These are phyloP conservation scores for Onychorhynchus coronatus DNA, from an alignment of 2,113 vertebrate species.

Conservation along the genomic window DNA sequence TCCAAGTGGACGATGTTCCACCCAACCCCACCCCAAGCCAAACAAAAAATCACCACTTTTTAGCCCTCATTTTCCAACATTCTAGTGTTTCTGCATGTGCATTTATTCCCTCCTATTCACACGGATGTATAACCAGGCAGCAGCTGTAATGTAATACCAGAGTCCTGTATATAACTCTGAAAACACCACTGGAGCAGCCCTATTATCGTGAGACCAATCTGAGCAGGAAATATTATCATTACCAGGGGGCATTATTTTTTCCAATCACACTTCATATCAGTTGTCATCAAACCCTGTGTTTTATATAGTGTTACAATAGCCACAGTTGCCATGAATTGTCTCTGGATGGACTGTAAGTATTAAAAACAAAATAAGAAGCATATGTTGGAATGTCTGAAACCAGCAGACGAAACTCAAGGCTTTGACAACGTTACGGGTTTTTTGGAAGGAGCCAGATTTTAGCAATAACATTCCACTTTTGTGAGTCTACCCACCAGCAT, in stretches of 20 bases:
- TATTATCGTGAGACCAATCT: constrained; percentile 68
- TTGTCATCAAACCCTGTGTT: constrained; percentile 65
- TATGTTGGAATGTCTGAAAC: constrained; percentile 69
- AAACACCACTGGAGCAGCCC: constrained; percentile 51
- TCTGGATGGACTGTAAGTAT: constrained; percentile 68
- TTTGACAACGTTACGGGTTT: constrained; percentile 38
- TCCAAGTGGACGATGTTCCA: accelerated
- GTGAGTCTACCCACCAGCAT: constrained; percentile 60
- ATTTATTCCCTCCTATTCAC: constrained; percentile 38
- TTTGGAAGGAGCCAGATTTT: constrained; percentile 62
- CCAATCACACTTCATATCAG: constrained; percentile 69
- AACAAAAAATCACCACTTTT: neutral
- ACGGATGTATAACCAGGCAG: constrained; percentile 45
- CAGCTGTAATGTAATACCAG: constrained; percentile 67
- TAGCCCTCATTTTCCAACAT: neutral
- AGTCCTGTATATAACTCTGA: constrained; percentile 40
- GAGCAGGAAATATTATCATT: constrained; percentile 69
- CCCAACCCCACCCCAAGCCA: accelerated
- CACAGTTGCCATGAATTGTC: constrained; percentile 66
- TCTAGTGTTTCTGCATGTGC: neutral
- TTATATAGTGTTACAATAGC: constrained; percentile 71
- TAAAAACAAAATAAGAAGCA: constrained; percentile 68
- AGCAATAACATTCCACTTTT: constrained; percentile 63
- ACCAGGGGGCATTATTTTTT: constrained; percentile 69
- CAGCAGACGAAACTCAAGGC: constrained; percentile 56